These are phyloP conservation scores for Rhagoletis zephyria DNA, from an alignment of 1,140 invertebrate genomes.

Conservation along the genomic window DNA sequence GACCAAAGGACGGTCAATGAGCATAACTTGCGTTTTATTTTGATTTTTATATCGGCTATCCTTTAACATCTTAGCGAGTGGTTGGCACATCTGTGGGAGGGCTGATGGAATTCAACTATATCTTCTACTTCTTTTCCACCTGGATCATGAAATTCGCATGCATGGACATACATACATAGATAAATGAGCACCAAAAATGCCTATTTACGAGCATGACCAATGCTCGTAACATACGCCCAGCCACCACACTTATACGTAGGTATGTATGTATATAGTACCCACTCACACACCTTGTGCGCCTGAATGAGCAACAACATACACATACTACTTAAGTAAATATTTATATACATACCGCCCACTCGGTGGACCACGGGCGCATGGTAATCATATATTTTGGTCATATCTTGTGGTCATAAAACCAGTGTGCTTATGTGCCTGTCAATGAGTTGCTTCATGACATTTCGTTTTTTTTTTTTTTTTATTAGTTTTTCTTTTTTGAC, in stretches of 20 bases:
- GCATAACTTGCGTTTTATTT: slow-evolving; percentile 73
- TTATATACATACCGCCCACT: not conserved
- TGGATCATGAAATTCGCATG: slow-evolving; percentile 67
- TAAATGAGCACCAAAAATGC: slow-evolving; percentile 64
- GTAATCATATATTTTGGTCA: slow-evolving; percentile 74
- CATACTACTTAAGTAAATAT: too few species aligned
- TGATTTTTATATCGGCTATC: slow-evolving; percentile 68
- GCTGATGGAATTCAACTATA: not conserved
- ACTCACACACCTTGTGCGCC: not conserved
- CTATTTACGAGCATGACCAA: slow-evolving; percentile 69
- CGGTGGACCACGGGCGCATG: slow-evolving; percentile 67
- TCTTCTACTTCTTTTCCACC: slow-evolving; percentile 65
- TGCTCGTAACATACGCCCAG: not conserved
- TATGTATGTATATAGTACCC: not conserved
- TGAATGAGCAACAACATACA: not conserved
- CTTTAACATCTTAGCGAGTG: slow-evolving; percentile 20
- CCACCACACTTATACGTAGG: not conserved
- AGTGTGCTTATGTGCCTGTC: slow-evolving; percentile 73
- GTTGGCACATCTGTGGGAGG: not conserved
- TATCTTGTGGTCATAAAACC: slow-evolving; percentile 73
- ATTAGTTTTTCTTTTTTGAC: not conserved
- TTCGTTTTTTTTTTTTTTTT: slow-evolving; percentile 63
- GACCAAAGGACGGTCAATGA: slow-evolving; percentile 61
- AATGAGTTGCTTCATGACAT: slow-evolving; percentile 73
- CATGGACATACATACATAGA: not conserved